Evolutionary conservation across 2,888 invertebrate species (phyloP).

Genomic region (Acanthopleura granulata): DNA sequence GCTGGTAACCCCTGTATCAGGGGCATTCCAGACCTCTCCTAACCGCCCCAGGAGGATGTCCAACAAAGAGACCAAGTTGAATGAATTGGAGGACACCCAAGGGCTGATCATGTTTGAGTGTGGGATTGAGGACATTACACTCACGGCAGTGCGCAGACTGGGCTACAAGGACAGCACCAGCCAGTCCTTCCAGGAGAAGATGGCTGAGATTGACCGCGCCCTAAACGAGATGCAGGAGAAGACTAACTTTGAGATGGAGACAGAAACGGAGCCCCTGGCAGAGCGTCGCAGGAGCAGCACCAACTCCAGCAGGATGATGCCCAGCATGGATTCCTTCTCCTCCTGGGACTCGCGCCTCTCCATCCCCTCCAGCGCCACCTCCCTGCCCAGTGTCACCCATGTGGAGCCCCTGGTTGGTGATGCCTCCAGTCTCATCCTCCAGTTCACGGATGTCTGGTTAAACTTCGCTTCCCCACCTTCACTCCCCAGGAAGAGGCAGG

Average conservation of each 20-base stretch:
- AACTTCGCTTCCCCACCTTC: constrained; percentile 97
- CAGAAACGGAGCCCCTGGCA: not conserved
- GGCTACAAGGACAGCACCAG: constrained; percentile 55
- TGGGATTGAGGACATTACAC: constrained; percentile 89
- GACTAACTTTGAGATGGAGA: constrained; percentile 28
- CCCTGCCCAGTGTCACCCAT: constrained; percentile 24
- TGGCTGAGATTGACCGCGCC: constrained; percentile 42
- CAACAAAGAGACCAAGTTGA: constrained; percentile 20
- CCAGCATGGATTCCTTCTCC: constrained; percentile 32
- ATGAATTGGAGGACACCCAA: constrained; percentile 29
- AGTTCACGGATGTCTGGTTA: constrained; percentile 93
- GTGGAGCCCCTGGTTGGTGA: constrained; percentile 61
- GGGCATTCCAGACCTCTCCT: not conserved
- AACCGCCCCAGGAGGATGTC: not conserved
- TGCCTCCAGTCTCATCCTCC: constrained; percentile 84
- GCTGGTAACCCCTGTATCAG: not conserved
- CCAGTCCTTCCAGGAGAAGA: constrained; percentile 39
- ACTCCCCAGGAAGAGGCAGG: constrained; percentile 92
- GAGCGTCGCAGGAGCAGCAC: not conserved
- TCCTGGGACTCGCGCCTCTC: constrained; percentile 54
- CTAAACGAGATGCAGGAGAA: constrained; percentile 39
- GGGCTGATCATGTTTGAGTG: constrained; percentile 96
- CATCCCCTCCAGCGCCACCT: constrained; percentile 39
- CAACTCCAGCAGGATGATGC: constrained; percentile 18
- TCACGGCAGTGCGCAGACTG: constrained; percentile 78